These are phyloP conservation scores for Chlamydotis undulata DNA, from an alignment of 2,113 vertebrate genomes.

Conservation along the genomic window DNA sequence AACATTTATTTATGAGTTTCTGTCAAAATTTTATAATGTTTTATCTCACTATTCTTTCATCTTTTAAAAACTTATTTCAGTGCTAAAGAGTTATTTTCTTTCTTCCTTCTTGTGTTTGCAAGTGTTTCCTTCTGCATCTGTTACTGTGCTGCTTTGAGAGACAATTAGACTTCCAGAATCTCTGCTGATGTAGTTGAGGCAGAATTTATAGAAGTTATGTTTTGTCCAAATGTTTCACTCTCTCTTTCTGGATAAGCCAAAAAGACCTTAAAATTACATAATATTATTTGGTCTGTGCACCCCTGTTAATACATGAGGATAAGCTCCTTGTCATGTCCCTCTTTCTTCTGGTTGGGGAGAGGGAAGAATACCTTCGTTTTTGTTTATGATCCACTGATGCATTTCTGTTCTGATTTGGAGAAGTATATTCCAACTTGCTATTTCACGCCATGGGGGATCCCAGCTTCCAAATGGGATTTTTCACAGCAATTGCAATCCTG, in stretches of 20 bases:
- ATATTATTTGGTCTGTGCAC: neutral
- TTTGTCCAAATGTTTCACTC: neutral
- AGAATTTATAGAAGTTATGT: neutral
- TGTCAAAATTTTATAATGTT: neutral
- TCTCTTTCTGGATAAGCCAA: neutral
- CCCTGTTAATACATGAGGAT: neutral
- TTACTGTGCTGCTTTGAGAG: neutral
- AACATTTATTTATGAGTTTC: neutral
- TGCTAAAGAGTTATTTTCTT: neutral
- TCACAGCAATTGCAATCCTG: neutral
- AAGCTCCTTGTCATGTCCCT: neutral
- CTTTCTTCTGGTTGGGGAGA: neutral
- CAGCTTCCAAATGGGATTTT: neutral
- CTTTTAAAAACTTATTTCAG: neutral
- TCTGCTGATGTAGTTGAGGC: neutral
- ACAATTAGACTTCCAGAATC: neutral
- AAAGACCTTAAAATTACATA: neutral
- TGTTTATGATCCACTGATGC: neutral
- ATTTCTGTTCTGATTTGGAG: neutral
- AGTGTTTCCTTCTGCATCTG: neutral
- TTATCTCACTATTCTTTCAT: neutral
- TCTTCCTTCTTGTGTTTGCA: neutral
- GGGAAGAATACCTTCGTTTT: neutral
- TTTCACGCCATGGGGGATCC: accelerated
- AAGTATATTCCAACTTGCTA: neutral